These are phyloP conservation scores for Cheirogaleus medius DNA, from an alignment of 2,113 vertebrate genomes.

Conservation along the genomic window DNA sequence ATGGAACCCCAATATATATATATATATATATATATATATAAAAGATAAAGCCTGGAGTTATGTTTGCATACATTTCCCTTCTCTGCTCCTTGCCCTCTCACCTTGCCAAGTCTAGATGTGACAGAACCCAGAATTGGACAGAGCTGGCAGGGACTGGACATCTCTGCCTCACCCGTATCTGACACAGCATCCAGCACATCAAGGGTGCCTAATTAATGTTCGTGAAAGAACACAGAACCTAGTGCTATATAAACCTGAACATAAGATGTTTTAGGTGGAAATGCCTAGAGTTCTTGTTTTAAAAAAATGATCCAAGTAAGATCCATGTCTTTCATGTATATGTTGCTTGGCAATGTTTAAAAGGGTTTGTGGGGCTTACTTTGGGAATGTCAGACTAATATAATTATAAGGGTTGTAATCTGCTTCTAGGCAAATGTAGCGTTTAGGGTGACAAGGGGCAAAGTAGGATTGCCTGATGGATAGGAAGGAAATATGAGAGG, in stretches of 20 bases:
- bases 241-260: background rate
- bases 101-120: background rate
- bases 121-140: background rate
- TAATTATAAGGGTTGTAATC: background rate
- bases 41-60: background rate
- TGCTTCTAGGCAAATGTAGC: background rate
- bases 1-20: background rate
- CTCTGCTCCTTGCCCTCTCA: background rate
- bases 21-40: background rate
- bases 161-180: no score
- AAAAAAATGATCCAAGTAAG: background rate
- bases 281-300: background rate
- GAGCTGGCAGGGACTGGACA: background rate
- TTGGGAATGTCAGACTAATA: background rate
- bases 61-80: background rate
- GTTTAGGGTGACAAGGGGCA: background rate
- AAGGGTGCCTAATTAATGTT: background rate
- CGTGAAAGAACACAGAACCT: background rate
- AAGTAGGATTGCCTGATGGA: background rate
- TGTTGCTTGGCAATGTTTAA: background rate
- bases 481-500: background rate
- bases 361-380: background rate
- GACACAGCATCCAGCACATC: background rate
- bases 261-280: background rate
- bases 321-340: background rate